Evolutionary conservation across 2,797 vertebrate species (phyloP), one percentile per base, ranked within the genome.

Genomic region (Hoplostethus atlanticus): DNA sequence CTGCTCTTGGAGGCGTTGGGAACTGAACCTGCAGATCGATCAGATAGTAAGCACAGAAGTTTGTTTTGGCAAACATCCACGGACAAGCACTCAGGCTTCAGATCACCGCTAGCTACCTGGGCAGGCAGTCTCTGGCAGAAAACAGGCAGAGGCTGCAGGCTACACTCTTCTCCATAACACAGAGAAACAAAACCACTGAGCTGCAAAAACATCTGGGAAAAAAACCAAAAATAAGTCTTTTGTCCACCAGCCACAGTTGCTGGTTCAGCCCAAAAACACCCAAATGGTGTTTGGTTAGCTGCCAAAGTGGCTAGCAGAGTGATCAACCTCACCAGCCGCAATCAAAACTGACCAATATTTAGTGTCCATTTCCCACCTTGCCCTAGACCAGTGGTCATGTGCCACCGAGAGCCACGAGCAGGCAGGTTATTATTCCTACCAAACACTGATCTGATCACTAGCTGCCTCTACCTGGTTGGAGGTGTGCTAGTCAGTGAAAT

Each of bases 1-100:
- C 44, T 75, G 69, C 61, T 76, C 62, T 75, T 77, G 50, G 36
- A 73, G 30, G 34, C 25, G 30, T 17, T 69, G 66, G 74, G 76
- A 83, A 87, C 80, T 68, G 48, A 77, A 79, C 72, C 59, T 53
- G 31, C 2, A 30, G 51, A 80, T 85, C 31, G 61, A 86, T 85
- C 53, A 76, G 74, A 78, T 53, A 21, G 60, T n/a, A 17, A 81
- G 64, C 30, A 50, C 76, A 40, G 25, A 47, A 31, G 57, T 68
- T 36, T 60, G 64, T 46, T 50, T 17, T 40, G 64, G n/a, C 60
- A 17, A 38, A 65, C 68, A 76, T 58, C 70, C 66, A 53, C 60
- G 75, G 57, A 76, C 51, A 53, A 78, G 79, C 84, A 81, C 74
- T 83, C 53, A 80, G 56, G 57, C 60, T 66, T 77, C 47, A 61